phyloP scores from a whole-genome alignment of 1,140 invertebrate species.

The Belonocnema kinseyi region DNA sequence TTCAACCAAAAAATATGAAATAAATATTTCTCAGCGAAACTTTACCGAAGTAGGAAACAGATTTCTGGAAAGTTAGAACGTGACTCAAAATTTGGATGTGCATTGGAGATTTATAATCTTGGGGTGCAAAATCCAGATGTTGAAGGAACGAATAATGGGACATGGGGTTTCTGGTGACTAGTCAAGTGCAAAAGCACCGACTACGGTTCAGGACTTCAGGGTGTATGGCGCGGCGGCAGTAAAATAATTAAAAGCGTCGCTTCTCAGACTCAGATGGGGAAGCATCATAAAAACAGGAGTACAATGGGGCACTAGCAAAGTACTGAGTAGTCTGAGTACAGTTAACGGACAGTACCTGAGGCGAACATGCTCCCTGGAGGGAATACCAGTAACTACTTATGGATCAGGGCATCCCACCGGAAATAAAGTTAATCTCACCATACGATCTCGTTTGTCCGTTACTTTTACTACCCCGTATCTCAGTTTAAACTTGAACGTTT shows the following conservation, averaged over 20 bases:
- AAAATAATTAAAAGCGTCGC: slow-evolving; percentile 31
- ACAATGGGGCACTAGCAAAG: slow-evolving; percentile 23
- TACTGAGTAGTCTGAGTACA: slow-evolving; percentile 11
- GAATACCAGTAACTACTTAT: slow-evolving; percentile 18
- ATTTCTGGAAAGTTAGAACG: too few species aligned
- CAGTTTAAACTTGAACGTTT: too few species aligned
- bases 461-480: too few species aligned
- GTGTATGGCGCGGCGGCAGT: neutral
- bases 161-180: neutral
- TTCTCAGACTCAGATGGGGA: neutral
- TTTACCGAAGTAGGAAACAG: too few species aligned
- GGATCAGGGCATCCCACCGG: slow-evolving; percentile 6
- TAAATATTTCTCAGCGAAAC: too few species aligned
- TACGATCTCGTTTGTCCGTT: too few species aligned
- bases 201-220: neutral
- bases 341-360: slow-evolving; percentile 31
- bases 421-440: neutral
- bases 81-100: too few species aligned
- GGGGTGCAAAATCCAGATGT: too few species aligned
- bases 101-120: too few species aligned
- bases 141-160: too few species aligned
- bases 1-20: too few species aligned
- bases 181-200: slow-evolving; percentile 26
- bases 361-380: slow-evolving; percentile 8
- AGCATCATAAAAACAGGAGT: slow-evolving; percentile 22